A percentile compares a stretch with the other conserved stretches of the same genome.
phyloP scores from a whole-genome alignment of 2,113 vertebrate genomes.

The Aepyceros melampus region DNA sequence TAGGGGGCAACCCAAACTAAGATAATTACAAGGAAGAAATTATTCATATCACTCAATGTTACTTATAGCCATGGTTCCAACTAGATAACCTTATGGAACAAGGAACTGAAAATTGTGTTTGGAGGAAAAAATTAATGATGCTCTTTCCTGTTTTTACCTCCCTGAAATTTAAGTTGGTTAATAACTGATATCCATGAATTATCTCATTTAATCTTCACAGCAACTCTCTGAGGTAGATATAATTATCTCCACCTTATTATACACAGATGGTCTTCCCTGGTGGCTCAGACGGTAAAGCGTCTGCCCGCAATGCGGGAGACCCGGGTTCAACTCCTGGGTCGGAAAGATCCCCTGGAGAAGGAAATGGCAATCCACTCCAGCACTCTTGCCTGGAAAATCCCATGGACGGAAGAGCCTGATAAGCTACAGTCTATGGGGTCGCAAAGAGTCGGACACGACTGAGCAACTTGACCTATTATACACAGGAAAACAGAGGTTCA shows the following conservation, averaged over 20 bases:
- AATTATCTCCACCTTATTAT: not conserved
- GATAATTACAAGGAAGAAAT: not conserved
- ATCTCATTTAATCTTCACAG: not conserved
- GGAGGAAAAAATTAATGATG: not conserved
- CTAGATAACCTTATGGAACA: not conserved
- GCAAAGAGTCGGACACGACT: too few species aligned
- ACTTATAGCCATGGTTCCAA: not conserved
- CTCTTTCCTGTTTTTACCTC: not conserved
- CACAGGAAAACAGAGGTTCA: not conserved
- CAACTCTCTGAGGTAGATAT: not conserved
- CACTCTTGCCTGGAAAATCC: too few species aligned
- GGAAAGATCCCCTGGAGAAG: too few species aligned
- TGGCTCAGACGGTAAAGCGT: too few species aligned
- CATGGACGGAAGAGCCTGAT: too few species aligned
- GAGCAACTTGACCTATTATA: too few species aligned
- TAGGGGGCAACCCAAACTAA: not conserved
- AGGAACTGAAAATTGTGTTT: not conserved
- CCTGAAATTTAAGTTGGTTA: not conserved
- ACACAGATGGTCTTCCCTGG: too few species aligned
- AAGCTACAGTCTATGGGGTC: too few species aligned
- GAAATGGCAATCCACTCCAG: too few species aligned
- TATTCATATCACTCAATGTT: not conserved
- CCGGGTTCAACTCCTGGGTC: too few species aligned
- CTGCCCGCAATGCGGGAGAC: too few species aligned
- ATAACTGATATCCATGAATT: not conserved